These are phyloP conservation scores for Echinometra lucunter DNA, from an alignment of 53 echinoderm and acorn worm genomes.

Conservation along the genomic window DNA sequence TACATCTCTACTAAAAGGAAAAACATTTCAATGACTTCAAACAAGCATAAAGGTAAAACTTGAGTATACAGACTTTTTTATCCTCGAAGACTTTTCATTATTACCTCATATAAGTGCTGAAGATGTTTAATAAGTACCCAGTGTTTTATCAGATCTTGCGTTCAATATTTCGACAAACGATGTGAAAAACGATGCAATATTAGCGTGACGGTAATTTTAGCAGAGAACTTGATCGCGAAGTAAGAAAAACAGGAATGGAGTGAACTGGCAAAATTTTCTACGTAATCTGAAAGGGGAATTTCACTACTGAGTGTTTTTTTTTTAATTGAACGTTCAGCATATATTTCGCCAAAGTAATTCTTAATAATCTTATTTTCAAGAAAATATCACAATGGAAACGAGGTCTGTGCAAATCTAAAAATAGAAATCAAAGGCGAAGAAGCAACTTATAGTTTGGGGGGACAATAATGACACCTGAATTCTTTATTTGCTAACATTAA, in stretches of 20 bases:
- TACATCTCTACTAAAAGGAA: too few relatives aligned
- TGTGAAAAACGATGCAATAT: not conserved
- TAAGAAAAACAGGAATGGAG: not conserved
- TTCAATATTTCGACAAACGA: not conserved
- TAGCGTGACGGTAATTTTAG: not conserved
- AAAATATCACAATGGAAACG: not conserved
- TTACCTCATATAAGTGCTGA: too few relatives aligned
- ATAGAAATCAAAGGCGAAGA: not conserved
- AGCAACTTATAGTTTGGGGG: not conserved
- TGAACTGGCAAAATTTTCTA: not conserved
- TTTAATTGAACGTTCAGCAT: not conserved
- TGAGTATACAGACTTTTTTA: too few relatives aligned
- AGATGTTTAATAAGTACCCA: not conserved
- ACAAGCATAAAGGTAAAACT: too few relatives aligned
- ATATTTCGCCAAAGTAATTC: not conserved
- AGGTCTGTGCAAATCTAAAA: not conserved
- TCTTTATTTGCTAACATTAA: not conserved
- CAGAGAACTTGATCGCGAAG: not conserved
- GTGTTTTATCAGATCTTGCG: not conserved
- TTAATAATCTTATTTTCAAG: not conserved
- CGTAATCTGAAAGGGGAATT: not conserved
- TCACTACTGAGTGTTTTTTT: not conserved
- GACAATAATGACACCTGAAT: not conserved
- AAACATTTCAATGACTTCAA: too few relatives aligned
- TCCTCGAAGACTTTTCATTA: too few relatives aligned